These are phyloP conservation scores for Dorcus parallelipipedus DNA, from an alignment of 2,888 invertebrate genomes.

Conservation along the genomic window DNA sequence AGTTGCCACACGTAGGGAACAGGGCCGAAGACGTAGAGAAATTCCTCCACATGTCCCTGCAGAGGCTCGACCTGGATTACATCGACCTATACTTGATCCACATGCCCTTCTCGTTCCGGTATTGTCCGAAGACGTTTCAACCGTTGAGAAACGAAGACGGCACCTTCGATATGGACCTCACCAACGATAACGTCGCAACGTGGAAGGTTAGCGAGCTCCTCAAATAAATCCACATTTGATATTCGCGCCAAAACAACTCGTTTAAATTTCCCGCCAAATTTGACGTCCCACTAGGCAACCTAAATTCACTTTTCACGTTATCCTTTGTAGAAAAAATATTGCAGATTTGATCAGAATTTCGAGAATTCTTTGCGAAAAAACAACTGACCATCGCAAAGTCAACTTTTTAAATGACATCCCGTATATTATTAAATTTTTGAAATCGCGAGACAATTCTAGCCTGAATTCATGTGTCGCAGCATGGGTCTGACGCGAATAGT, in stretches of 20 bases:
- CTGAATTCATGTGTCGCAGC: too few species aligned
- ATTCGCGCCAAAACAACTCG: neutral
- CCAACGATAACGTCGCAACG: constrained; percentile 63
- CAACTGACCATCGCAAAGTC: too few species aligned
- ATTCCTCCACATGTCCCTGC: constrained; percentile 63
- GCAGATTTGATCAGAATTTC: too few species aligned
- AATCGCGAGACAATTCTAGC: too few species aligned
- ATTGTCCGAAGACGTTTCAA: constrained; percentile 54
- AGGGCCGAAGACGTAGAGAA: constrained; percentile 63
- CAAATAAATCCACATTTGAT: constrained; percentile 1
- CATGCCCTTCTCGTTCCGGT: constrained; percentile 66
- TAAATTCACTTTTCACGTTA: too few species aligned
- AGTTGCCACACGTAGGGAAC: constrained; percentile 70
- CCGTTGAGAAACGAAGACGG: constrained; percentile 59
- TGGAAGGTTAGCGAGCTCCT: constrained; percentile 61
- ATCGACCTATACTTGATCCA: constrained; percentile 78
- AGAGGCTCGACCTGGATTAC: constrained; percentile 63
- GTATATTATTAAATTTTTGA: too few species aligned
- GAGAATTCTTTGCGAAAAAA: too few species aligned
- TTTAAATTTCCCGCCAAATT: neutral
- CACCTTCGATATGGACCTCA: constrained; percentile 57
- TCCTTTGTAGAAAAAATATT: too few species aligned
- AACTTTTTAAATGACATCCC: too few species aligned
- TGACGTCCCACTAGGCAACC: too few species aligned
- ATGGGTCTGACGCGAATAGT: too few species aligned